Evolutionary conservation across 2,113 vertebrate species (phyloP).

Genomic region (Nestor notabilis): DNA sequence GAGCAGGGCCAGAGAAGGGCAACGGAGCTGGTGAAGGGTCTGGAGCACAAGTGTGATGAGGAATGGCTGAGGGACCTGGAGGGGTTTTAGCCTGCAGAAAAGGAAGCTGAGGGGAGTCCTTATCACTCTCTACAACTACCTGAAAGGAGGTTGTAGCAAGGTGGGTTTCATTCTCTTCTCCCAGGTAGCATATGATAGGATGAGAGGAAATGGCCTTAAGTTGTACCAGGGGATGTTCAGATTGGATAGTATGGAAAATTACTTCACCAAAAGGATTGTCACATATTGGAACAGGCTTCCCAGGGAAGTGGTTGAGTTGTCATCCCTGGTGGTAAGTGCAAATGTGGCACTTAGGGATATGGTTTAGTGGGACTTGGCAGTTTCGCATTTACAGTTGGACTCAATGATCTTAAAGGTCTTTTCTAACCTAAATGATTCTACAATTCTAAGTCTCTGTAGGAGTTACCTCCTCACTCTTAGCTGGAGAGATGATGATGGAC

Average conservation of each 20-base stretch:
- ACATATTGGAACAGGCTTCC: neutral
- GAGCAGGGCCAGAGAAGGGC: neutral
- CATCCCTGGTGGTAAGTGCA: too few relatives aligned
- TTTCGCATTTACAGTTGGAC: neutral
- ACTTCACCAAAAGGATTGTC: accelerated
- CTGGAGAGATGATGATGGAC: neutral
- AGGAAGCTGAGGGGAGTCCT: neutral
- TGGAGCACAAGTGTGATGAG: neutral
- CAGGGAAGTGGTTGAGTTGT: neutral
- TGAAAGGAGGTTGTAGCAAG: accelerated
- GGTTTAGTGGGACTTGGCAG: neutral
- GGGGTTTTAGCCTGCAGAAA: neutral
- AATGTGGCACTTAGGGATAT: too few relatives aligned
- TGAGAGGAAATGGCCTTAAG: accelerated
- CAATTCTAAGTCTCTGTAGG: neutral
- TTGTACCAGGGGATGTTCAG: neutral
- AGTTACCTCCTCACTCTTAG: neutral
- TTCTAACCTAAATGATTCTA: neutral
- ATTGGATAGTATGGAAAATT: neutral
- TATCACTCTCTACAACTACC: accelerated
- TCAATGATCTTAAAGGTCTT: neutral
- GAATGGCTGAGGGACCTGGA: neutral
- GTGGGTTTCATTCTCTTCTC: accelerated
- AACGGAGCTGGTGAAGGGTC: accelerated
- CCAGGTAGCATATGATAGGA: accelerated